Percentiles rank a stretch among this genome's conserved stretches.
Conservation (phyloP, 2,113 vertebrate species). For the Machaerirhynchus nigripectus region DNA sequence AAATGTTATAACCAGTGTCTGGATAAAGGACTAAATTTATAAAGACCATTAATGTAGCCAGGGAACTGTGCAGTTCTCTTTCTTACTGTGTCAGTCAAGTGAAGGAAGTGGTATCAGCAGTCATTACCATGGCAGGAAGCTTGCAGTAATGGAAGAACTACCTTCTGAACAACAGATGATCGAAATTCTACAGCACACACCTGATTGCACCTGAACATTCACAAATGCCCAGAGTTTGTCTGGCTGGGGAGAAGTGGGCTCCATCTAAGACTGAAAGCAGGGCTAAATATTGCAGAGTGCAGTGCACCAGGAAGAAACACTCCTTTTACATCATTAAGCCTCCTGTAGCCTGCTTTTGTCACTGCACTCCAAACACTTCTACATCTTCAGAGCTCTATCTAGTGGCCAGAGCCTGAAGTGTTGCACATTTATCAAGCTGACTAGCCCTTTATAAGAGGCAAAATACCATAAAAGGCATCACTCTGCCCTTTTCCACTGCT, state of each 20-base stretch:
- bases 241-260: neutral
- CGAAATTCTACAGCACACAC: neutral
- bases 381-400: slow-evolving; percentile 42
- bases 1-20: neutral
- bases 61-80: neutral
- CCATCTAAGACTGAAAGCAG: neutral
- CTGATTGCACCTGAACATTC: neutral
- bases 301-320: neutral
- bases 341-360: neutral
- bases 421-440: neutral
- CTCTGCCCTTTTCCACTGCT: neutral
- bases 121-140: neutral
- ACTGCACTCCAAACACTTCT: neutral
- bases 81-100: neutral
- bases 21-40: neutral
- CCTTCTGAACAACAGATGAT: neutral
- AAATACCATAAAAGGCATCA: neutral
- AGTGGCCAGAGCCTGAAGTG: slow-evolving; percentile 19
- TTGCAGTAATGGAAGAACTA: neutral
- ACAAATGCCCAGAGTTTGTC: neutral
- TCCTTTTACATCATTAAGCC: neutral
- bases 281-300: neutral
- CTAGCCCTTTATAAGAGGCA: neutral
- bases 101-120: neutral
- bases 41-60: neutral